A percentile compares a stretch with the other conserved stretches of the same genome.
These are phyloP conservation scores for Pteropus alecto DNA, from an alignment of 2,113 vertebrate species.

Conservation along the genomic window DNA sequence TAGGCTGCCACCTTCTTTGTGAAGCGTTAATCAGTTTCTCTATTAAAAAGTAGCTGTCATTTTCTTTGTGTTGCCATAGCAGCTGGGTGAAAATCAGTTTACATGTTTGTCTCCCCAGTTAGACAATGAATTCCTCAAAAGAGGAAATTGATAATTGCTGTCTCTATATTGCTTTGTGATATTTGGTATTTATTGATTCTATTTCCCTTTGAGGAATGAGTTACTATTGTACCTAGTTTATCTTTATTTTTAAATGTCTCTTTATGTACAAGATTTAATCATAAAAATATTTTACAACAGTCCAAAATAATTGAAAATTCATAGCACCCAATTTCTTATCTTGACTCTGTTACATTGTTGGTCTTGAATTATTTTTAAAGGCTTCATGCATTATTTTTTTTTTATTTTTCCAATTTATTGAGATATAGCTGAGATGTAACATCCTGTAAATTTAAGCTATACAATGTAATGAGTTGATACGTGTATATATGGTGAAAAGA, in stretches of 20 bases:
- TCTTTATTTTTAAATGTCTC: not conserved
- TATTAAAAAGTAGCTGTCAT: not conserved
- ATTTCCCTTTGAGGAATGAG: not conserved
- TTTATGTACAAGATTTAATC: not conserved
- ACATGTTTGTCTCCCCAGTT: not conserved
- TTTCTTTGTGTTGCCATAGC: not conserved
- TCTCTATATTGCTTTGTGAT: not conserved
- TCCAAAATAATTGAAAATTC: not conserved
- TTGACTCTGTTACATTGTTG: not conserved
- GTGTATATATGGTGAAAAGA: not conserved
- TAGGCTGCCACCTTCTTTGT: not conserved
- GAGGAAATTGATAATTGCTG: not conserved
- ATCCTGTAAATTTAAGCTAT: not conserved
- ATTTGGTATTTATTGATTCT: not conserved
- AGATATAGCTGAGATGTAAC: not conserved
- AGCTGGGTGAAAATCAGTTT: constrained; percentile 18
- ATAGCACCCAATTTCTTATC: not conserved
- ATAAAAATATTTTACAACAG: constrained; percentile 13
- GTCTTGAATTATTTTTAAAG: not conserved
- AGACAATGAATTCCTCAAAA: constrained; percentile 11
- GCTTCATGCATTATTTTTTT: not conserved
- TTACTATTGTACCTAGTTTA: not conserved
- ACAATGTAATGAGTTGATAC: not conserved
- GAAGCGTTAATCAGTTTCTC: constrained; percentile 10
- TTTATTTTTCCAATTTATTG: not conserved